A percentile compares a stretch with the other conserved stretches of the same genome.
Conservation (phyloP, 2,113 vertebrate species). For the Connochaetes taurinus region DNA sequence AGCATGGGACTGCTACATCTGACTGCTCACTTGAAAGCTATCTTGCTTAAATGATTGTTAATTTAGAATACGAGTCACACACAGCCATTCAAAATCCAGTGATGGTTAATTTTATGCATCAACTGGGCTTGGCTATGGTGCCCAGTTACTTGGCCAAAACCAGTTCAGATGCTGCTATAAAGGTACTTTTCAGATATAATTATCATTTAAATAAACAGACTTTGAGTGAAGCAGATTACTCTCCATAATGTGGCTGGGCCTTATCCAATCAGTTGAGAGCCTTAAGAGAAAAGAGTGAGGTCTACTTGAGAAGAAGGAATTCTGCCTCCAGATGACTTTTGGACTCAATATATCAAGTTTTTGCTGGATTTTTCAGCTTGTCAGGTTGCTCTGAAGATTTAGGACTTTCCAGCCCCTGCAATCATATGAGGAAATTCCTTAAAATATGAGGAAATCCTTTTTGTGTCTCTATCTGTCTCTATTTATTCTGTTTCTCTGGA, state of each 20-base stretch:
- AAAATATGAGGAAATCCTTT: background rate
- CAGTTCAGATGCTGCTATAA: background rate
- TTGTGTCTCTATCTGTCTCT: background rate
- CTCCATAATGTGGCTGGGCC: background rate
- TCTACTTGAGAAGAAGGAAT: background rate
- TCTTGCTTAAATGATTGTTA: background rate
- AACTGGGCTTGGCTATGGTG: background rate
- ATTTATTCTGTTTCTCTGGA: background rate
- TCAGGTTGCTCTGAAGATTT: background rate
- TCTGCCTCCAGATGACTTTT: background rate
- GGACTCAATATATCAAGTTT: background rate
- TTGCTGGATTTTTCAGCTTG: background rate
- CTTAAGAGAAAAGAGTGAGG: background rate
- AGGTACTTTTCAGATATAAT: background rate
- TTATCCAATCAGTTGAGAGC: background rate
- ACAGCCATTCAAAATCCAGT: background rate
- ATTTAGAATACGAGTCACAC: background rate
- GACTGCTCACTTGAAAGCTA: background rate
- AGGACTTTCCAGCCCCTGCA: background rate
- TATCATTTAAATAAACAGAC: background rate
- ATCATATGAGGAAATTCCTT: background rate
- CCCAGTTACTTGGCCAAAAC: background rate
- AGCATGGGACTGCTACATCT: background rate
- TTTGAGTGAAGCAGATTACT: background rate
- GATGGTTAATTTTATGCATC: background rate